These are phyloP conservation scores for Serranus cabrilla DNA, from an alignment of 2,797 vertebrate species.

Conservation along the genomic window DNA sequence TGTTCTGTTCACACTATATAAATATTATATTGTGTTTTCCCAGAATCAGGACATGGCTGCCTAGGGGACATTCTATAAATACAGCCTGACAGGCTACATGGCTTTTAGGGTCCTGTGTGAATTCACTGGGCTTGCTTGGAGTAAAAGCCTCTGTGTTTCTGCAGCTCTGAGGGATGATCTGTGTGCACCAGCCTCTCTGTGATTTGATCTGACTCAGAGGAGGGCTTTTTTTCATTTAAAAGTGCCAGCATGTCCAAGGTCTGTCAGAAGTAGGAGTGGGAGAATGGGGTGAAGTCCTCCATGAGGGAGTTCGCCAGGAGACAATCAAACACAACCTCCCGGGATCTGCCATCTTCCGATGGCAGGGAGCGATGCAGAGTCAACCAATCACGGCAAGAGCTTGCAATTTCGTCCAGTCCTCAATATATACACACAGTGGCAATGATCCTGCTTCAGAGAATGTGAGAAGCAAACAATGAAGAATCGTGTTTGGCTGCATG, in stretches of 20 bases:
- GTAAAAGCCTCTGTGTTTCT: constrained; percentile 71
- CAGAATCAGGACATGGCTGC: constrained; percentile 81
- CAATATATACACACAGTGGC: background rate
- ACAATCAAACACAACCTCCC: constrained; percentile 36
- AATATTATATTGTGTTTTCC: constrained; percentile 82
- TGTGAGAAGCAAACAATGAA: accelerated
- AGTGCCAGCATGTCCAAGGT: constrained; percentile 43
- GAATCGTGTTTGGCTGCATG: background rate
- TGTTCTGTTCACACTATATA: constrained; percentile 74
- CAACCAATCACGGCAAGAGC: background rate
- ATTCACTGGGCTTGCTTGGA: constrained; percentile 69
- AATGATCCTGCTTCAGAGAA: background rate
- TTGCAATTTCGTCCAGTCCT: constrained; percentile 4
- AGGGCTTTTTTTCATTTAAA: constrained; percentile 46
- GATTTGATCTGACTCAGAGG: constrained; percentile 66
- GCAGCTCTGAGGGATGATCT: constrained; percentile 73
- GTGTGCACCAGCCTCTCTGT: constrained; percentile 61
- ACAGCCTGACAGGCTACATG: constrained; percentile 81
- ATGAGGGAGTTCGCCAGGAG: constrained; percentile 31
- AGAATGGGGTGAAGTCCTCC: constrained; percentile 27
- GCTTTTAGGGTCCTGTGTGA: constrained; percentile 77
- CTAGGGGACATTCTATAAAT: constrained; percentile 85
- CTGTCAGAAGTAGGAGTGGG: constrained; percentile 41
- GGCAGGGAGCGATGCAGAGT: constrained; percentile 18
- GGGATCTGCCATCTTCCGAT: background rate